Conservation (phyloP, 2,888 invertebrate genomes). For the Troides aeacus region DNA sequence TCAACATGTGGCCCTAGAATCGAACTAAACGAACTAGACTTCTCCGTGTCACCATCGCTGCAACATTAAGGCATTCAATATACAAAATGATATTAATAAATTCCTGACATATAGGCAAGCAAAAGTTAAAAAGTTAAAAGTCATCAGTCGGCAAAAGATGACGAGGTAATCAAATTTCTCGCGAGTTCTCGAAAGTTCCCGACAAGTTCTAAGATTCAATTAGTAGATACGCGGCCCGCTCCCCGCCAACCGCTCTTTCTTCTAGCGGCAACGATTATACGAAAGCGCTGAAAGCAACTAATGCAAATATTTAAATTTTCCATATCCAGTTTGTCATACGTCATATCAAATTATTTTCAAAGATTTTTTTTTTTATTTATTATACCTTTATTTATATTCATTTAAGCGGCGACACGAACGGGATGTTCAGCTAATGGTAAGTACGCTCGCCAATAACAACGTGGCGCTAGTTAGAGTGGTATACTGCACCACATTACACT, state of each 20-base stretch:
- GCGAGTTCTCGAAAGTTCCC: constrained; percentile 63
- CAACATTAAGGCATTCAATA: no score
- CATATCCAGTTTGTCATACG: constrained; percentile 1
- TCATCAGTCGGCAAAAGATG: constrained; percentile 61
- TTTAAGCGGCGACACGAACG: no score
- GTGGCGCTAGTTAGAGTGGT: no score
- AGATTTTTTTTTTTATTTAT: neutral
- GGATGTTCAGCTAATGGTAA: no score
- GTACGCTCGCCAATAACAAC: no score
- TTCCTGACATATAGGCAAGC: constrained; percentile 37
- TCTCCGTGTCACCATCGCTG: no score
- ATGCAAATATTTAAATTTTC: constrained; percentile 25
- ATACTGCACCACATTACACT: no score
- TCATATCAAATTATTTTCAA: neutral
- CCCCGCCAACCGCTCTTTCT: constrained; percentile 32
- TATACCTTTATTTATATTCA: no score
- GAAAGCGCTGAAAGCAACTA: constrained; percentile 19
- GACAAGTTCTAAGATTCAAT: constrained; percentile 72
- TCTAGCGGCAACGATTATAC: constrained; percentile 35
- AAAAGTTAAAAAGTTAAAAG: constrained; percentile 55
- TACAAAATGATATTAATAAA: neutral
- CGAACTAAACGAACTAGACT: no score
- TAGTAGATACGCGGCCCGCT: constrained; percentile 57
- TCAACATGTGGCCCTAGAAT: no score
- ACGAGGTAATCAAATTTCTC: constrained; percentile 71